Conservation (phyloP, 2,113 vertebrate genomes). For the Ceuthmochares aereus region DNA sequence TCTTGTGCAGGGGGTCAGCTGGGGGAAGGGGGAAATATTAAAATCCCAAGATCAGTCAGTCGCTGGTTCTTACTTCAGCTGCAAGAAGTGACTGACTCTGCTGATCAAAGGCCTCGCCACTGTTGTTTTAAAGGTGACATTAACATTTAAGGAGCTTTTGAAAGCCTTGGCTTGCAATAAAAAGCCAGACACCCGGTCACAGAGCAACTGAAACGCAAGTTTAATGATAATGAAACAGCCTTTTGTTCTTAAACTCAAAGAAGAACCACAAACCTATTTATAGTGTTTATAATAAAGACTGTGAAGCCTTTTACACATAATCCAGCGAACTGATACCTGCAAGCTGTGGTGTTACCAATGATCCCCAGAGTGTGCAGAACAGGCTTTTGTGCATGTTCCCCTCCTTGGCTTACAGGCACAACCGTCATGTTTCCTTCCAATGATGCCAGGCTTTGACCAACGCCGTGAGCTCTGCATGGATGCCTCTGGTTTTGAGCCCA, state of each 20-base stretch:
- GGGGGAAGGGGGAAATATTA: constrained; percentile 31
- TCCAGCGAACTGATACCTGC: background rate
- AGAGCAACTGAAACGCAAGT: constrained; percentile 36
- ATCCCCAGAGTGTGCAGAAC: background rate
- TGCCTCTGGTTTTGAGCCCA: background rate
- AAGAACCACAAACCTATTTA: constrained; percentile 61
- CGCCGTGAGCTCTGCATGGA: accelerated
- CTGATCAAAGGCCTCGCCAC: constrained; percentile 54
- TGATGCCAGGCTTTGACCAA: background rate
- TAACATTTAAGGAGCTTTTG: constrained; percentile 59
- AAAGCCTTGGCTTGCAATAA: constrained; percentile 64
- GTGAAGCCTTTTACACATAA: constrained; percentile 6
- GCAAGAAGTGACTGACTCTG: constrained; percentile 13
- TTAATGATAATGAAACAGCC: constrained; percentile 70
- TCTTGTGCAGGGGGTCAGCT: background rate
- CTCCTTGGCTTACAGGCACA: background rate
- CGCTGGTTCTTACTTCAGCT: background rate
- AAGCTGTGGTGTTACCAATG: background rate
- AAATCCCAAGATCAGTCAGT: constrained; percentile 24
- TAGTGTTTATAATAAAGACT: constrained; percentile 28
- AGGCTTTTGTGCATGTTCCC: background rate
- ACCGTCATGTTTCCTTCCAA: accelerated
- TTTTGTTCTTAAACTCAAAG: constrained; percentile 67
- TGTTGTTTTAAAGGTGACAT: constrained; percentile 57
- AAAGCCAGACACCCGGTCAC: constrained; percentile 62